Percentiles rank a stretch among this genome's conserved stretches.
phyloP scores from a whole-genome alignment of 2,888 invertebrate genomes.

The Trissoscelio sp. region DNA sequence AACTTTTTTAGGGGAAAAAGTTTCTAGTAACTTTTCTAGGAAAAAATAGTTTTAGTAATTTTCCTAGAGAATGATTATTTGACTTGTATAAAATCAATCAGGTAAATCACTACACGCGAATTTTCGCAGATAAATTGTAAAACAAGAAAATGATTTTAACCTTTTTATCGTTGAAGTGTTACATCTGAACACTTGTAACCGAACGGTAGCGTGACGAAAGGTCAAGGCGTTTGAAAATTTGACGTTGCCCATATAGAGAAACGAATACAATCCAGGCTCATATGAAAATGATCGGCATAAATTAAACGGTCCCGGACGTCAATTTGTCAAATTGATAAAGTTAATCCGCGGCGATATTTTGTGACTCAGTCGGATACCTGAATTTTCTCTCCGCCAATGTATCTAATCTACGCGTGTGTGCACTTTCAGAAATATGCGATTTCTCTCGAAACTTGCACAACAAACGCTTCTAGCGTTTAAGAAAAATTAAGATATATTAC shows the following conservation, averaged over 20 bases:
- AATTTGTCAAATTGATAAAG: conserved; percentile 49
- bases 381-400: conserved; percentile 37
- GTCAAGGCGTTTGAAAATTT: no score
- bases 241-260: no score
- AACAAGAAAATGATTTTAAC: not conserved
- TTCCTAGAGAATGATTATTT: no score
- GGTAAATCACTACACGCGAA: no score
- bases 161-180: not conserved
- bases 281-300: conserved; percentile 1
- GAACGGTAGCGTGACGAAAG: conserved; percentile 2
- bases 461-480: conserved; percentile 30
- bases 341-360: conserved; percentile 15
- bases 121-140: no score
- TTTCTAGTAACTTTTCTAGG: no score
- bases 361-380: conserved; percentile 11
- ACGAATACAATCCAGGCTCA: no score
- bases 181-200: not conserved
- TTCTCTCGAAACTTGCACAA: conserved; percentile 57
- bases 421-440: conserved; percentile 52
- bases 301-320: conserved; percentile 7
- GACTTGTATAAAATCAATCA: no score
- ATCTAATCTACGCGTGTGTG: conserved; percentile 58
- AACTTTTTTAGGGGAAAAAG: no score
- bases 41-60: no score
- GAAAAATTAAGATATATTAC: conserved; percentile 52